phyloP scores from a whole-genome alignment of 2,797 vertebrate species.

The Coendou prehensilis region DNA sequence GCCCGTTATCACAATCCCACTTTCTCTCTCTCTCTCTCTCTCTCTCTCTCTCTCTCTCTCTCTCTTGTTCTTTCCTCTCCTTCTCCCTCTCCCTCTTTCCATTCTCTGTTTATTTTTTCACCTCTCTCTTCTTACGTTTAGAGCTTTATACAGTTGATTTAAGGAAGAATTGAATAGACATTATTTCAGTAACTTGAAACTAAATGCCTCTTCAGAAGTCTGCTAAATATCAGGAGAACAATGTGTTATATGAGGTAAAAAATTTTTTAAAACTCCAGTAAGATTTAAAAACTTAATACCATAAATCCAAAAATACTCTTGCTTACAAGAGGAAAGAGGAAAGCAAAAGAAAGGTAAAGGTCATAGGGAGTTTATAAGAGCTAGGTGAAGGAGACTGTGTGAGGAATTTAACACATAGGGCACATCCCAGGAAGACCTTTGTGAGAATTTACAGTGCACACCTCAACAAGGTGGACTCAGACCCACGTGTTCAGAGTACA shows the following conservation, averaged over 20 bases:
- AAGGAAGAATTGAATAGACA: not conserved
- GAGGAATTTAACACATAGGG: not conserved
- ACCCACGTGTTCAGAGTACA: not conserved
- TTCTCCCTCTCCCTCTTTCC: not conserved
- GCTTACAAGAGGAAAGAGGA: not conserved
- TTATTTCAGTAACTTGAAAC: not conserved
- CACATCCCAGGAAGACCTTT: not conserved
- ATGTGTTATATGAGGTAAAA: too few relatives aligned
- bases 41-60: too few relatives aligned
- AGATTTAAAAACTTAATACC: not conserved
- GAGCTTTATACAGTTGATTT: not conserved
- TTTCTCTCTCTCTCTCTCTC: too few relatives aligned
- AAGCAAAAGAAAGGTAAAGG: not conserved
- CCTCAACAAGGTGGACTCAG: not conserved
- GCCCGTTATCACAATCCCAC: not conserved
- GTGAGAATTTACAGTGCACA: not conserved
- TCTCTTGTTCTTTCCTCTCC: too few relatives aligned
- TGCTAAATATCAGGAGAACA: not conserved
- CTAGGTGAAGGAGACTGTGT: not conserved
- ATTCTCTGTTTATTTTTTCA: not conserved
- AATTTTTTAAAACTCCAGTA: too few relatives aligned
- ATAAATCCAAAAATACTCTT: not conserved
- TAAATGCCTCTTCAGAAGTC: not conserved
- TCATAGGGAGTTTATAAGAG: not conserved
- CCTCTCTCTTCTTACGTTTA: not conserved